These are phyloP conservation scores for Danionella cerebrum DNA, from an alignment of 2,113 vertebrate species.

Conservation along the genomic window DNA sequence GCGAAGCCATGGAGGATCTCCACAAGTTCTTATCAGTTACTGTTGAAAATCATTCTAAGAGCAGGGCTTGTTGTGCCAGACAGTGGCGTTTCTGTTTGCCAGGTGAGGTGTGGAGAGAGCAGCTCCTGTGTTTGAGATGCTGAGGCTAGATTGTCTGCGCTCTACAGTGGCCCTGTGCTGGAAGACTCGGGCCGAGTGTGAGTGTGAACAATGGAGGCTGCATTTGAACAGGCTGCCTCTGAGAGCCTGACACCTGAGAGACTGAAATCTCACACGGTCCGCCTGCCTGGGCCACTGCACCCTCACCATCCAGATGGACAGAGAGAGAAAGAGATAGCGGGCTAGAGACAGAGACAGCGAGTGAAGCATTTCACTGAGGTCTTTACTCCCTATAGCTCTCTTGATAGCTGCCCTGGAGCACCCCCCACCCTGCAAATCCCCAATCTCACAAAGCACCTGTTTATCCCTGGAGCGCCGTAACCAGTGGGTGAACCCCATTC, in stretches of 20 bases:
- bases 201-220: slow-evolving; percentile 12
- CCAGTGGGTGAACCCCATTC: slow-evolving; percentile 98
- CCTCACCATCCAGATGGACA: slow-evolving; percentile 22
- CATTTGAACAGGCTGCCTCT: slow-evolving; percentile 38
- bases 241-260: slow-evolving; percentile 65
- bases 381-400: slow-evolving; percentile 24
- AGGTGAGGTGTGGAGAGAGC: slow-evolving; percentile 20
- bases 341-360: slow-evolving; percentile 40
- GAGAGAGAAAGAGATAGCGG: slow-evolving; percentile 42
- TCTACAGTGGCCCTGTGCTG: slow-evolving; percentile 25
- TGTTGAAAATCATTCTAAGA: slow-evolving; percentile 3
- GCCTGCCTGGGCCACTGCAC: slow-evolving; percentile 17
- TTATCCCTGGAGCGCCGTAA: slow-evolving; percentile 87
- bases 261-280: slow-evolving; percentile 80
- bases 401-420: slow-evolving; percentile 44
- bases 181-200: slow-evolving; percentile 25
- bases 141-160: slow-evolving; percentile 24
- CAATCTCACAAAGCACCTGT: slow-evolving; percentile 87
- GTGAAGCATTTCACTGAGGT: slow-evolving; percentile 34
- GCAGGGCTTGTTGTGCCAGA: slow-evolving; percentile 9
- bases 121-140: slow-evolving; percentile 29
- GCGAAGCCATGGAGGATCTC: neutral
- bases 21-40: neutral
- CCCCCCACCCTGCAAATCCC: slow-evolving; percentile 56
- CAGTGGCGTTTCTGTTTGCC: slow-evolving; percentile 25